A percentile compares a stretch with the other conserved stretches of the same genome.
phyloP scores from a whole-genome alignment of 2,113 vertebrate species.

The Mesocricetus auratus region DNA sequence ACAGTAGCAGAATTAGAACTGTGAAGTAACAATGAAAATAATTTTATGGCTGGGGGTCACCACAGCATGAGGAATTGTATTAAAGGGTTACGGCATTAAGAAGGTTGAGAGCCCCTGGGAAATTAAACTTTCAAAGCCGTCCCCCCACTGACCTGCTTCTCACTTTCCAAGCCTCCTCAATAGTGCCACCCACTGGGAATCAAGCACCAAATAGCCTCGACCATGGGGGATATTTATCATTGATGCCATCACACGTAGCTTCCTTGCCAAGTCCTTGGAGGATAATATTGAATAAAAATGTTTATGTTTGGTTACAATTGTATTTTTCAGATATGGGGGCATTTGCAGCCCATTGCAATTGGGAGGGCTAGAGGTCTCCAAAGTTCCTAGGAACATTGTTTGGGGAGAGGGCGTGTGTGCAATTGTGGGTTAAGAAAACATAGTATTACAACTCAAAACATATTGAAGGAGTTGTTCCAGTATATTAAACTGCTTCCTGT shows the following conservation, averaged over 20 bases:
- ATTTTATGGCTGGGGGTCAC: neutral
- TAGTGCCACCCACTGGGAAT: neutral
- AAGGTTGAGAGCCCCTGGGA: neutral
- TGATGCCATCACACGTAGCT: neutral
- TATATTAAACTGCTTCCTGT: neutral
- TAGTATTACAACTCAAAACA: neutral
- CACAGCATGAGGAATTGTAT: neutral
- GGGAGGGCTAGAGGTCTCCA: neutral
- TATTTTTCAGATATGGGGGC: neutral
- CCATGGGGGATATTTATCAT: neutral
- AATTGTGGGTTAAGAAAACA: neutral
- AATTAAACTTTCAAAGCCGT: neutral
- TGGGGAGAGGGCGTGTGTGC: neutral
- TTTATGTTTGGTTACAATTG: neutral
- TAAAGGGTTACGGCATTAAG: neutral
- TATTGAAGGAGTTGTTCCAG: neutral
- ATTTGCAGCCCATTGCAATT: neutral
- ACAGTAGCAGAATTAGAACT: neutral
- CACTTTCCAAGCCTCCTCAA: neutral
- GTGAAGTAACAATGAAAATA: neutral
- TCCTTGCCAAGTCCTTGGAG: neutral
- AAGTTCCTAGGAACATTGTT: neutral
- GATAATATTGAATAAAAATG: neutral
- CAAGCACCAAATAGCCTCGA: neutral
- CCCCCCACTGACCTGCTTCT: neutral